Evolutionary conservation across 2,113 vertebrate species (phyloP), one percentile per base, ranked within the genome.

Genomic region (Vidua macroura): DNA sequence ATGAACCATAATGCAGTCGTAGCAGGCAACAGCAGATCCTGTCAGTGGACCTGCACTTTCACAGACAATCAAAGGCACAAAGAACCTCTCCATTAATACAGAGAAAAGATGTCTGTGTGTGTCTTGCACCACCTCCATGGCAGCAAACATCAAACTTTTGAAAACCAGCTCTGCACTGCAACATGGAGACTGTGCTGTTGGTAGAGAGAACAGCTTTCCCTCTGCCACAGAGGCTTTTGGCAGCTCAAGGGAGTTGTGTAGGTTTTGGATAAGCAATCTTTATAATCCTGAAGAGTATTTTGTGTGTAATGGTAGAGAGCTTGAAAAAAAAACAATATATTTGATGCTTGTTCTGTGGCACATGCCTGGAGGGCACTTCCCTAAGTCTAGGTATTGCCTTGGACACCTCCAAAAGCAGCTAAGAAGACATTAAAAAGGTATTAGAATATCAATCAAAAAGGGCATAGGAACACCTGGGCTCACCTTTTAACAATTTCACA

Each of bases 1-100:
- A 51, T 4, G 6, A 52, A 37, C 66, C 9, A 15, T 30, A 72
- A 33, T 1, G 11, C 24, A 51, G 46, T 51, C 5, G 0, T 20
- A 3, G 0, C 3, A 4, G 46, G 55, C 22, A 84, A 20, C 9
- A 62, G 83, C 51, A 85, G 83, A 35, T 30, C 10, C 25, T 25
- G 35, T 25, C 51, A 39, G 48, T n/a, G 67, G 80, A 75, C 67
- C 13, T 73, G 67, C 67, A 23, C 48, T 43, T 51, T 31, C 17
- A 15, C 52, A 59, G 16, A 7, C 33, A 83, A 41, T 24, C 44
- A 76, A 82, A 59, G 51, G 22, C 70, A 67, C 51, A 82, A 85
- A 13, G 11, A 56, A 19, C 19, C 18, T 49, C 25, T 63, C 31
- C 30, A 46, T 28, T 39, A 68, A 27, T 13, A 52, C 1, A 75